Evolutionary conservation across 2,888 invertebrate genomes (phyloP).

Genomic region (Noctua janthe): DNA sequence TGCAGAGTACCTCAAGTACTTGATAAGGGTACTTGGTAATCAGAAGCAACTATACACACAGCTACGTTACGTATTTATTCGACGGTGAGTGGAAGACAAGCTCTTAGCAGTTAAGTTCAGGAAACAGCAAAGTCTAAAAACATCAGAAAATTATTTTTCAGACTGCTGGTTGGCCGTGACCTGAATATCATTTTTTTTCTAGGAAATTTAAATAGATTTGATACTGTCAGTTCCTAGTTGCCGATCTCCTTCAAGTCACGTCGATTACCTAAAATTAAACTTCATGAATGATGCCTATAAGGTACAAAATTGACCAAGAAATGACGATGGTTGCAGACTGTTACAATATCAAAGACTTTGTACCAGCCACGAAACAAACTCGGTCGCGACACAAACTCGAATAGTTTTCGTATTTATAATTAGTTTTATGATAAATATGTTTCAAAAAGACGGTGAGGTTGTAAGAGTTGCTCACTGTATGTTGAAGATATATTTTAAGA

Average conservation of each 20-base stretch:
- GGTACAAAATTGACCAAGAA: slow-evolving; percentile 67
- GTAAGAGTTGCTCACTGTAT: slow-evolving; percentile 76
- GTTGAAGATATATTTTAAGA: slow-evolving; percentile 49
- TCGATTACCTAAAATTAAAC: slow-evolving; percentile 39
- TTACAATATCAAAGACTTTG: slow-evolving; percentile 50
- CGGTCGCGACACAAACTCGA: slow-evolving; percentile 81
- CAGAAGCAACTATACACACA: slow-evolving; percentile 32
- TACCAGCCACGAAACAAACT: slow-evolving; percentile 56
- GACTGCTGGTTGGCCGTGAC: not conserved
- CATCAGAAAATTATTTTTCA: not conserved
- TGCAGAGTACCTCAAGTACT: slow-evolving; percentile 51
- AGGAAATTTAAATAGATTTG: slow-evolving; percentile 21
- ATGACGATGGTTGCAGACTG: slow-evolving; percentile 50
- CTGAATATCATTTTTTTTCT: slow-evolving; percentile 21
- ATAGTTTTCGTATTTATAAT: slow-evolving; percentile 79
- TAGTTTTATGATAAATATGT: slow-evolving; percentile 68
- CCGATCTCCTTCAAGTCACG: slow-evolving; percentile 37
- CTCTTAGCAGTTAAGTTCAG: slow-evolving; percentile 10
- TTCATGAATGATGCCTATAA: slow-evolving; percentile 54
- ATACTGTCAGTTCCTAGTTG: slow-evolving; percentile 38
- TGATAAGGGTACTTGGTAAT: slow-evolving; percentile 43
- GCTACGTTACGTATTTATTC: slow-evolving; percentile 25
- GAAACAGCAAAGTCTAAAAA: slow-evolving; percentile 1
- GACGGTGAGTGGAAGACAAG: slow-evolving; percentile 23
- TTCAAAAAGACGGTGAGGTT: slow-evolving; percentile 72